A percentile compares a stretch with the other conserved stretches of the same genome.
These are phyloP conservation scores for Enteromius anoplus DNA, from an alignment of 2,797 vertebrate species.

Conservation along the genomic window DNA sequence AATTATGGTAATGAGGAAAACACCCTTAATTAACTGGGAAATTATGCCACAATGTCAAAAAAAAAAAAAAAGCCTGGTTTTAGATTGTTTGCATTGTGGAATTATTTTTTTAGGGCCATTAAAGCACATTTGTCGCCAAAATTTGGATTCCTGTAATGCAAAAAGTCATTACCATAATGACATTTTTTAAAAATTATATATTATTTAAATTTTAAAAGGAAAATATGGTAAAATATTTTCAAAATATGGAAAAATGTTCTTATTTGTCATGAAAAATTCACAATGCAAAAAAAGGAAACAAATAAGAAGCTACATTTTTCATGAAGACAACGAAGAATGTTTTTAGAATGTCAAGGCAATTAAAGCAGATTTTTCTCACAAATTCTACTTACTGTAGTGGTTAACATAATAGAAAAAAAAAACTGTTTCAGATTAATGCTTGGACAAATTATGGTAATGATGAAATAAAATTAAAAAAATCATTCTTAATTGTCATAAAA, in stretches of 20 bases:
- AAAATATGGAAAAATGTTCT: background rate
- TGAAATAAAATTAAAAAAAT: background rate
- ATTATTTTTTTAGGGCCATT: background rate
- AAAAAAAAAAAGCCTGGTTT: background rate
- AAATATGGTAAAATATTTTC: background rate
- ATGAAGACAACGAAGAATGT: background rate
- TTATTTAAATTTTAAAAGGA: background rate
- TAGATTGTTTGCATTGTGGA: background rate
- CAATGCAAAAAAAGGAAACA: background rate
- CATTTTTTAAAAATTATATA: background rate
- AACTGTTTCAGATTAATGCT: background rate
- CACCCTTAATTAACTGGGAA: background rate
- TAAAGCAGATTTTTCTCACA: background rate
- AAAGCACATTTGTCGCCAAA: background rate
- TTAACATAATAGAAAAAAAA: background rate
- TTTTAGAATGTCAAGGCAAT: background rate
- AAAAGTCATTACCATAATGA: background rate
- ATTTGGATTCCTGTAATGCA: constrained; percentile 2
- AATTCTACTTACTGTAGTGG: background rate
- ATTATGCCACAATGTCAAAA: no score
- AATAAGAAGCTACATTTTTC: background rate
- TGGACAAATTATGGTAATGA: background rate
- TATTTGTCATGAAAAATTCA: background rate
- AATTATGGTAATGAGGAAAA: background rate
- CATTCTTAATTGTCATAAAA: background rate